A percentile compares a stretch with the other conserved stretches of the same genome.
phyloP scores from a whole-genome alignment of 2,113 vertebrate genomes.

The Sylvilagus bachmani region DNA sequence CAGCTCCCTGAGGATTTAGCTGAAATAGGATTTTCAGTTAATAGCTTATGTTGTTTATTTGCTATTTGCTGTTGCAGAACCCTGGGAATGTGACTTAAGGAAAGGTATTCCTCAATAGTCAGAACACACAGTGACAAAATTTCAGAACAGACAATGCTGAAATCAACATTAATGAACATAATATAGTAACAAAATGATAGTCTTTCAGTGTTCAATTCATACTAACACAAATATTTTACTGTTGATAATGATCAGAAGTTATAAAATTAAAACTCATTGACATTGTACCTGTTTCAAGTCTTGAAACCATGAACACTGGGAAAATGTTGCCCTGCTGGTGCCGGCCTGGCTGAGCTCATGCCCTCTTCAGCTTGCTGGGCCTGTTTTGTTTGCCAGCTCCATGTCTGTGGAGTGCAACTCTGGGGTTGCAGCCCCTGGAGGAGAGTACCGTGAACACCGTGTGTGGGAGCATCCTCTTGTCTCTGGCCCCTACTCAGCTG shows the following conservation, averaged over 20 bases:
- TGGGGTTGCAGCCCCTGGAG: background rate
- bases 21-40: background rate
- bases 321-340: background rate
- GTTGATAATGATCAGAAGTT: background rate
- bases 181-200: background rate
- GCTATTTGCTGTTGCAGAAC: background rate
- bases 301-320: background rate
- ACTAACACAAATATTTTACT: constrained; percentile 8
- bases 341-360: background rate
- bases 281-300: background rate
- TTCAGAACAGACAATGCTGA: background rate
- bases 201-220: background rate
- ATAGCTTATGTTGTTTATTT: background rate
- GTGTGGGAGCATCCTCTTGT: background rate
- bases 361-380: background rate
- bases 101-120: background rate
- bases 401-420: background rate
- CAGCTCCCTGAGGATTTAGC: background rate
- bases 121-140: background rate
- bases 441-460: background rate
- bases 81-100: background rate
- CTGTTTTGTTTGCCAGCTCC: background rate
- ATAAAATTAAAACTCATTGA: background rate
- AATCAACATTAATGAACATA: background rate
- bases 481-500: background rate